Percentiles rank a stretch among this genome's conserved stretches.
These are phyloP conservation scores for Anadara kagoshimensis DNA, from an alignment of 1,140 invertebrate species.

Conservation along the genomic window DNA sequence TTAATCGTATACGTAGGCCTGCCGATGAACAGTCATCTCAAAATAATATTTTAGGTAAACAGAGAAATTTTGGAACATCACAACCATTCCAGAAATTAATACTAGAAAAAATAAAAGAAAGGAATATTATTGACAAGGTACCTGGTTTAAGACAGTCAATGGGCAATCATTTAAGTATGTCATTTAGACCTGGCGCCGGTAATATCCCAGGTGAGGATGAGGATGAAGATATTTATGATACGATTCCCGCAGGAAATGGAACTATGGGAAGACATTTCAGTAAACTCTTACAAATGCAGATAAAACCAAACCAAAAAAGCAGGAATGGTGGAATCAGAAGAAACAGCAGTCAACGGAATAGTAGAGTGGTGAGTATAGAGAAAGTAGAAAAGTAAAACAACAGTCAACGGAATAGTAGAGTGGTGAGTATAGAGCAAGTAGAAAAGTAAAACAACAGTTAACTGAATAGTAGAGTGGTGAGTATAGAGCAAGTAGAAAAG, in stretches of 20 bases:
- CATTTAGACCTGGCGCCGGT: not conserved
- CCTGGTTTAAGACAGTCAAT: not conserved
- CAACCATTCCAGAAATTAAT: not conserved
- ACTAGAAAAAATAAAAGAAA: not conserved
- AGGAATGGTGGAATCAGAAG: too few species aligned
- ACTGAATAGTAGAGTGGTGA: too few species aligned
- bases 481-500: too few species aligned
- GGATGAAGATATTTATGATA: constrained; percentile 9
- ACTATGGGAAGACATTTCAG: constrained; percentile 1
- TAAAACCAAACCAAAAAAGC: too few species aligned
- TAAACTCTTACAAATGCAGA: not conserved
- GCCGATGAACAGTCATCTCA: too few species aligned
- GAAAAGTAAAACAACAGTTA: too few species aligned
- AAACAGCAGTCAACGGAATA: too few species aligned
- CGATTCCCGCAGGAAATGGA: constrained; percentile 7
- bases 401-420: too few species aligned
- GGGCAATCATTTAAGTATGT: not conserved
- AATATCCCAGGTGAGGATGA: not conserved
- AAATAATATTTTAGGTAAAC: too few species aligned
- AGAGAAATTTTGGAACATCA: constrained; percentile 4
- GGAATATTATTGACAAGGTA: not conserved
- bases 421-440: too few species aligned
- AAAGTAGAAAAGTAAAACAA: too few species aligned
- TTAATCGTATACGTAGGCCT: not conserved
- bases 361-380: too few species aligned